phyloP scores from a whole-genome alignment of 2,888 invertebrate species.

The Lamproptera curius region DNA sequence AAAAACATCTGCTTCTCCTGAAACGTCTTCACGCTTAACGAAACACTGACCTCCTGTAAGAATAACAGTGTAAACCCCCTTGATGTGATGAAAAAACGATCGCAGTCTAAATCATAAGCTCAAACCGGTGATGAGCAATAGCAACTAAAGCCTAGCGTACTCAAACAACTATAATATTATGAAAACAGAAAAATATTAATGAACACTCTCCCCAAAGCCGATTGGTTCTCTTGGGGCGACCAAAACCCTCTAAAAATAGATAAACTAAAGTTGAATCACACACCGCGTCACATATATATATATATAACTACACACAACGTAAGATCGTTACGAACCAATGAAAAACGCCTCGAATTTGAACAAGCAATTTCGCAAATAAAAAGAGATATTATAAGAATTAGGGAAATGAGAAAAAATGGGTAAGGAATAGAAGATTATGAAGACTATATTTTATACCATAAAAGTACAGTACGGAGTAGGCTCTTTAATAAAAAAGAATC shows the following conservation, averaged over 20 bases:
- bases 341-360: constrained; percentile 23
- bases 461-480: constrained; percentile 27
- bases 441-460: constrained; percentile 26
- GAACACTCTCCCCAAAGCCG: constrained; percentile 24
- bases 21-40: too few relatives aligned
- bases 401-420: constrained; percentile 28
- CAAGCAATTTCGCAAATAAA: constrained; percentile 20
- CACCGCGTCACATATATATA: constrained; percentile 15
- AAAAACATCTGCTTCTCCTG: too few relatives aligned
- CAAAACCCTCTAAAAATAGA: constrained; percentile 26
- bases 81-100: too few relatives aligned
- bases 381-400: constrained; percentile 21
- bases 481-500: constrained; percentile 27
- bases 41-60: too few relatives aligned
- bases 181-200: too few relatives aligned
- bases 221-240: constrained; percentile 26
- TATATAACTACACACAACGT: constrained; percentile 24
- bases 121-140: too few relatives aligned
- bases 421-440: constrained; percentile 27
- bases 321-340: constrained; percentile 22
- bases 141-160: too few relatives aligned
- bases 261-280: constrained; percentile 4
- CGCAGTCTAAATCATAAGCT: too few relatives aligned
- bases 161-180: too few relatives aligned
- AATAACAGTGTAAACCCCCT: too few relatives aligned